Evolutionary conservation across 2,888 invertebrate species (phyloP).

Genomic region (Alcis repandata): DNA sequence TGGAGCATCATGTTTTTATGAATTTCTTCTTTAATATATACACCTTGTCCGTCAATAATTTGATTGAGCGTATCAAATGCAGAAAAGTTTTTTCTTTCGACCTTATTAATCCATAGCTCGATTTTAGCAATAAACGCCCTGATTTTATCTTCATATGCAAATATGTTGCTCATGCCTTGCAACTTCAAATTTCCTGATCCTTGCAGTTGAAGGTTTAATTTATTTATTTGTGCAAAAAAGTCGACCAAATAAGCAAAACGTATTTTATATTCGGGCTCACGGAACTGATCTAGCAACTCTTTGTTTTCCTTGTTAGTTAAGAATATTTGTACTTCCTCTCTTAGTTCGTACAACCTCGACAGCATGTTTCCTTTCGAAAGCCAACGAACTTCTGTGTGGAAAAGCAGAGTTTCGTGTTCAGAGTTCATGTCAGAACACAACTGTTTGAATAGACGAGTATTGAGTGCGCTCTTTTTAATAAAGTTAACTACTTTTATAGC

Average conservation of each 20-base stretch:
- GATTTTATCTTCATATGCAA: constrained; percentile 30
- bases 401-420: constrained; percentile 28
- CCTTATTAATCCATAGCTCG: constrained; percentile 33
- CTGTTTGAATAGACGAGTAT: constrained; percentile 25
- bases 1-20: neutral
- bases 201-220: constrained; percentile 35
- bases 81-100: constrained; percentile 26
- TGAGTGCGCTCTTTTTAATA: constrained; percentile 42
- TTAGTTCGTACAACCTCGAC: constrained; percentile 18
- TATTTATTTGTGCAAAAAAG: constrained; percentile 21
- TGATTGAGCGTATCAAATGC: constrained; percentile 36
- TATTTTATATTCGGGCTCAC: constrained; percentile 27
- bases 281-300: constrained; percentile 25
- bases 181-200: constrained; percentile 29
- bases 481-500: constrained; percentile 18
- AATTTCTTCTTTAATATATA: neutral
- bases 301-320: constrained; percentile 25
- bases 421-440: constrained; percentile 21
- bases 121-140: constrained; percentile 43
- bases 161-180: constrained; percentile 36
- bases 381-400: constrained; percentile 6
- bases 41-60: constrained; percentile 3
- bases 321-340: constrained; percentile 11
- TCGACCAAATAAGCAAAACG: constrained; percentile 36
- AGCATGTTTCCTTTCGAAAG: constrained; percentile 36